Evolutionary conservation across 2,797 vertebrate genomes (phyloP).

Genomic region (Parotocinclus haroldoi): DNA sequence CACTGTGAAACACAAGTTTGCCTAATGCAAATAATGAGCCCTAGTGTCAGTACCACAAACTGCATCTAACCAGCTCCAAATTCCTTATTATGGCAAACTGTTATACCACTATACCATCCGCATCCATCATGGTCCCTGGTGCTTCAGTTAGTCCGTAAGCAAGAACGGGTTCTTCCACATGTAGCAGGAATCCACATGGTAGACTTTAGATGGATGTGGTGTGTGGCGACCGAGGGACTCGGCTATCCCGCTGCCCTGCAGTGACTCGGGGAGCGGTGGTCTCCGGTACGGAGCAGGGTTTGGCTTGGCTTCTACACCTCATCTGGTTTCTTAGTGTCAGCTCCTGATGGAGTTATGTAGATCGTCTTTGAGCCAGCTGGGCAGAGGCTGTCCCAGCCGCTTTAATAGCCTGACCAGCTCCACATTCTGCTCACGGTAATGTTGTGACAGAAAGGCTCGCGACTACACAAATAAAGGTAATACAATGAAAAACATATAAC

Average conservation of each 20-base stretch:
- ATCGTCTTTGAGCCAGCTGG: constrained; percentile 81
- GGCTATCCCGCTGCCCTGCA: constrained; percentile 25
- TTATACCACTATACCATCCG: constrained; percentile 12
- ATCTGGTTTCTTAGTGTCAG: constrained; percentile 57
- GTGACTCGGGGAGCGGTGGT: constrained; percentile 21
- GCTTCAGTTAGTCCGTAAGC: too few species aligned
- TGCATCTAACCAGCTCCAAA: constrained; percentile 16
- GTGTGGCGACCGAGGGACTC: constrained; percentile 18
- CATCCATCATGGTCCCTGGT: neutral
- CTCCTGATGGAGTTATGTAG: constrained; percentile 78
- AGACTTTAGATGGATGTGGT: constrained; percentile 12
- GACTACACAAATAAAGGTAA: constrained; percentile 59
- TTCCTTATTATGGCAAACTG: constrained; percentile 22
- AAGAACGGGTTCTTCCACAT: constrained; percentile 7
- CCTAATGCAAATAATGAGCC: constrained; percentile 26
- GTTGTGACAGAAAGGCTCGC: constrained; percentile 73
- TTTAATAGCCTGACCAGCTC: constrained; percentile 80
- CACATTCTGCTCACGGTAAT: constrained; percentile 80
- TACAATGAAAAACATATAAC: constrained; percentile 1
- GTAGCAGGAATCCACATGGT: neutral
- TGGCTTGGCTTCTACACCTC: constrained; percentile 12
- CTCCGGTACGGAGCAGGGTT: constrained; percentile 33
- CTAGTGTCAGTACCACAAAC: constrained; percentile 18
- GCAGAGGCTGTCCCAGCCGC: constrained; percentile 77
- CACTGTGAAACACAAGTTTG: constrained; percentile 29